Evolutionary conservation across 2,888 invertebrate species (phyloP).

Genomic region (Euphydryas editha): DNA sequence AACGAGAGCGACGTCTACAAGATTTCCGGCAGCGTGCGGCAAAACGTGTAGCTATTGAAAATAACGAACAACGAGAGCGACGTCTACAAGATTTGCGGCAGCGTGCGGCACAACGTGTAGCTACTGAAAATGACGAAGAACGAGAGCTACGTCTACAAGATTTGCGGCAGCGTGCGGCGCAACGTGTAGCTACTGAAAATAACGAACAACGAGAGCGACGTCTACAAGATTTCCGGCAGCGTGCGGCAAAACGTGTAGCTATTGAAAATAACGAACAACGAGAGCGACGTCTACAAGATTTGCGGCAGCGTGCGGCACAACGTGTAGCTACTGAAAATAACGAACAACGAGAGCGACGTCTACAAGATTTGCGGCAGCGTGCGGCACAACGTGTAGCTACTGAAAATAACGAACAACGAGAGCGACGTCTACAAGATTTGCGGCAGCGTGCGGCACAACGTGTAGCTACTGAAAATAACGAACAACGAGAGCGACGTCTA

Average conservation of each 20-base stretch:
- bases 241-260: neutral
- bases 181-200: too few relatives aligned
- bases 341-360: neutral
- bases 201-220: neutral
- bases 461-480: slow-evolving; percentile 17
- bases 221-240: neutral
- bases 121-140: too few relatives aligned
- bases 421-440: slow-evolving; percentile 23
- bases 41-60: too few relatives aligned
- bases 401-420: neutral
- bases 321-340: neutral
- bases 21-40: too few relatives aligned
- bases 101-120: neutral
- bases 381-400: neutral
- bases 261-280: too few relatives aligned
- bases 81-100: too few relatives aligned
- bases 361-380: neutral
- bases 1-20: too few relatives aligned
- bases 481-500: slow-evolving; percentile 33
- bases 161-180: neutral
- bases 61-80: too few relatives aligned
- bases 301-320: neutral
- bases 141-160: neutral
- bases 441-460: slow-evolving; percentile 25
- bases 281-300: too few relatives aligned